Conservation (phyloP, 2,797 vertebrate species). For the Naso thynnoides region DNA sequence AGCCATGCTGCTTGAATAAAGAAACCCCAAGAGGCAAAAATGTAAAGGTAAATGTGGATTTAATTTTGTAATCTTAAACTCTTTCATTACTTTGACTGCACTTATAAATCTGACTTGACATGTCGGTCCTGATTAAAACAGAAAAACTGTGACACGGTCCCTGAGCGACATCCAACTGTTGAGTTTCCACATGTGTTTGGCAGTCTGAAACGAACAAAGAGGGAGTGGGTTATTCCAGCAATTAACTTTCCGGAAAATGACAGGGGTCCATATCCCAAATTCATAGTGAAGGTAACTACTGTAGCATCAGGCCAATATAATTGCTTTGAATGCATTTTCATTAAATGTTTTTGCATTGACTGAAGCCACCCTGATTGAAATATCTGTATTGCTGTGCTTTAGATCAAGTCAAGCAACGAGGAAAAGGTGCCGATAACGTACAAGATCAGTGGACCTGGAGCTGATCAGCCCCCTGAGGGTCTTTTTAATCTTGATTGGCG, state of each 20-base stretch:
- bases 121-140: constrained; percentile 28
- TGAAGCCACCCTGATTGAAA: background rate
- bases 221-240: constrained; percentile 72
- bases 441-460: constrained; percentile 88
- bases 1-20: background rate
- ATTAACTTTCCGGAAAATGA: constrained; percentile 71
- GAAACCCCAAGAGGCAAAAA: constrained; percentile 6
- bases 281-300: constrained; percentile 66
- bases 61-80: background rate
- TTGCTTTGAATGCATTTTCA: background rate
- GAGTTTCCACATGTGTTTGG: constrained; percentile 8
- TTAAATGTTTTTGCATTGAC: background rate
- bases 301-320: background rate
- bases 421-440: constrained; percentile 84
- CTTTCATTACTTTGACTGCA: background rate
- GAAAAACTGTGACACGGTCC: background rate
- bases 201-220: constrained; percentile 61
- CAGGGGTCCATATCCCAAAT: constrained; percentile 66
- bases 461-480: constrained; percentile 84
- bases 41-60: constrained; percentile 16
- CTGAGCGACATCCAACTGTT: constrained; percentile 19
- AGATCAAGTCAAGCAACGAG: constrained; percentile 89
- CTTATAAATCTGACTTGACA: background rate
- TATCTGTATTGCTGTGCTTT: background rate
- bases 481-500: constrained; percentile 85